Evolutionary conservation across 2,797 vertebrate genomes (phyloP).

Genomic region (Telmatherina bonti): DNA sequence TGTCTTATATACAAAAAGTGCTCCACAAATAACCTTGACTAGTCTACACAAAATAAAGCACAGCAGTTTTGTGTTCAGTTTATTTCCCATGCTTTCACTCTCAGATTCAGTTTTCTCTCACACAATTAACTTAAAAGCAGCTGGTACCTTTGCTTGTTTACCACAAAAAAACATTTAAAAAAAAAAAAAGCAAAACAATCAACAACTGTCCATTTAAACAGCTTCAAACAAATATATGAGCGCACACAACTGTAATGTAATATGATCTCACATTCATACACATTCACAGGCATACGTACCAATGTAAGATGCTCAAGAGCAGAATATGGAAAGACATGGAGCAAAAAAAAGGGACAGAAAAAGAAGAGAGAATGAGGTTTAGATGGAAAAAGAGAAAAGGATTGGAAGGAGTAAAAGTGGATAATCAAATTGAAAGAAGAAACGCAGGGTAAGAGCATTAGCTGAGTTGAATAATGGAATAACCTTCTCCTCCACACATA

Average conservation of each 20-base stretch:
- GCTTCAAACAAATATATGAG: slow-evolving; percentile 34
- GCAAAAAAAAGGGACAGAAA: slow-evolving; percentile 8
- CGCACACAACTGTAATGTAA: slow-evolving; percentile 22
- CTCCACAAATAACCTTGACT: too few species aligned
- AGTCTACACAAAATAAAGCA: slow-evolving; percentile 5
- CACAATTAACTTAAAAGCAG: slow-evolving; percentile 55
- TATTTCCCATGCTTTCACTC: slow-evolving; percentile 62
- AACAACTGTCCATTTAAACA: slow-evolving; percentile 35
- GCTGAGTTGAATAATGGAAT: slow-evolving; percentile 80
- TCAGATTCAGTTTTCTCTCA: slow-evolving; percentile 40
- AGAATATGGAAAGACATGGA: slow-evolving; percentile 17
- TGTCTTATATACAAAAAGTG: too few species aligned
- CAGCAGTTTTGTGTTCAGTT: slow-evolving; percentile 63
- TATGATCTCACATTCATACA: slow-evolving; percentile 11
- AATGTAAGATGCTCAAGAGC: slow-evolving; percentile 27
- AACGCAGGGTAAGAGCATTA: slow-evolving; percentile 81
- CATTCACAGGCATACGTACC: slow-evolving; percentile 4
- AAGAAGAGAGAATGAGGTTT: slow-evolving; percentile 31
- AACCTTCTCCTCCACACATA: slow-evolving; percentile 46
- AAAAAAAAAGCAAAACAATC: slow-evolving; percentile 32
- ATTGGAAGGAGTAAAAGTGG: slow-evolving; percentile 21
- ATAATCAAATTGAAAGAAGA: slow-evolving; percentile 78
- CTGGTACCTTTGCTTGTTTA: slow-evolving; percentile 22
- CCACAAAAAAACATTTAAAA: too few species aligned
- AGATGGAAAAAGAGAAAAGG: slow-evolving; percentile 30